Conservation (phyloP, 2,113 vertebrate genomes). For the Psophia crepitans region DNA sequence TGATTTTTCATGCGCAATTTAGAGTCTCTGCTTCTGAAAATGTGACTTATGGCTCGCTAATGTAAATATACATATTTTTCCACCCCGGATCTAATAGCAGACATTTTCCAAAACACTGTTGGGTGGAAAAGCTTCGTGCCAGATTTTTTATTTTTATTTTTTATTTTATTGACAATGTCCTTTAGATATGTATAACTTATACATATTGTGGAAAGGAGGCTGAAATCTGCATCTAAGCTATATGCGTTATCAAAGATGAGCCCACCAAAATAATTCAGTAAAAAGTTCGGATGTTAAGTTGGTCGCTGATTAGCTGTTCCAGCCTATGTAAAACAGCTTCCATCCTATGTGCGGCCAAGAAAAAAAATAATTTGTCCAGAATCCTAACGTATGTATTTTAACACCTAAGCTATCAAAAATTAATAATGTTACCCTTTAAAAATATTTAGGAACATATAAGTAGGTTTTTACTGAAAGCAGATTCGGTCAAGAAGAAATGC, state of each 20-base stretch:
- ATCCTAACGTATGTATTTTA: not conserved
- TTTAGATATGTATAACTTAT: not conserved
- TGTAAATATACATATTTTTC: not conserved
- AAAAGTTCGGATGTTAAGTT: not conserved
- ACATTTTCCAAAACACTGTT: not conserved
- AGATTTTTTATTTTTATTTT: not conserved
- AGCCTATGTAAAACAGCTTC: not conserved
- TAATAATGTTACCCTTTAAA: not conserved
- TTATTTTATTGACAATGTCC: not conserved
- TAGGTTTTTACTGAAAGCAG: not conserved
- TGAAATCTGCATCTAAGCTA: not conserved
- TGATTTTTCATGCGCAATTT: not conserved
- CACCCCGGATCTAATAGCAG: not conserved
- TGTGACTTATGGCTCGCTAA: accelerated
- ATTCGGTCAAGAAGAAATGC: not conserved
- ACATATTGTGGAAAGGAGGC: not conserved
- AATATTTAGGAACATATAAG: not conserved
- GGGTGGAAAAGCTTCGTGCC: not conserved
- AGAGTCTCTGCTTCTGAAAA: not conserved
- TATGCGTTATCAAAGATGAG: accelerated
- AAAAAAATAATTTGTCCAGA: not conserved
- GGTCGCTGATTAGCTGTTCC: not conserved
- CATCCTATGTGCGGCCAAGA: not conserved
- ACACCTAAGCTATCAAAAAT: not conserved
- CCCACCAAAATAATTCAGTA: not conserved